These are phyloP conservation scores for Folsomia candida DNA, from an alignment of 2,888 invertebrate species.

Conservation along the genomic window DNA sequence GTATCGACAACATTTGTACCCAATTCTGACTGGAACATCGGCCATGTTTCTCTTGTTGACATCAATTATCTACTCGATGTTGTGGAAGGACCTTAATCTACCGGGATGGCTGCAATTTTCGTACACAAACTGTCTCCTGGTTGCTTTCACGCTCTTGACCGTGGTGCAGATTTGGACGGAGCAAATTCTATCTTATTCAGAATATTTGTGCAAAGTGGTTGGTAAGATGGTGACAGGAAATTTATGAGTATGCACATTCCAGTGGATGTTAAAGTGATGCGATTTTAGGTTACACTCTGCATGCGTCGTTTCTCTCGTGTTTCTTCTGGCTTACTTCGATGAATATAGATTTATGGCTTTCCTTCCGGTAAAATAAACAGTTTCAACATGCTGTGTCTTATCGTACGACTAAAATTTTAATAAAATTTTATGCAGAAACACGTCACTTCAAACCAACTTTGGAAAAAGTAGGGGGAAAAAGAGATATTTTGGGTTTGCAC, in stretches of 20 bases:
- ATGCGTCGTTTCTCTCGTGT: constrained; percentile 33
- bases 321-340: constrained; percentile 43
- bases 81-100: constrained; percentile 37
- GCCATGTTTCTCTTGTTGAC: constrained; percentile 36
- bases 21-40: constrained; percentile 30
- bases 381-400: too few relatives aligned
- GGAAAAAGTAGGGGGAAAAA: constrained; percentile 33
- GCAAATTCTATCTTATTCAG: constrained; percentile 27
- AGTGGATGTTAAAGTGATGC: neutral
- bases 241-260: neutral
- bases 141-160: constrained; percentile 32
- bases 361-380: constrained; percentile 26
- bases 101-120: constrained; percentile 43
- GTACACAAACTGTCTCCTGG: constrained; percentile 27
- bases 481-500: constrained; percentile 31
- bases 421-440: too few relatives aligned
- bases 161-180: constrained; percentile 37
- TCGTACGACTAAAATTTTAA: too few relatives aligned
- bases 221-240: constrained; percentile 20
- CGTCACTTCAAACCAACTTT: constrained; percentile 18
- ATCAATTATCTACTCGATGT: constrained; percentile 28
- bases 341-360: constrained; percentile 38
- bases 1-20: constrained; percentile 5
- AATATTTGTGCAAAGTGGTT: constrained; percentile 31
- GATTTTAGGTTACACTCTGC: constrained; percentile 33